Percentiles rank a stretch among this genome's conserved stretches.
Conservation (phyloP, 1,140 invertebrate genomes). For the Elysia chlorotica region DNA sequence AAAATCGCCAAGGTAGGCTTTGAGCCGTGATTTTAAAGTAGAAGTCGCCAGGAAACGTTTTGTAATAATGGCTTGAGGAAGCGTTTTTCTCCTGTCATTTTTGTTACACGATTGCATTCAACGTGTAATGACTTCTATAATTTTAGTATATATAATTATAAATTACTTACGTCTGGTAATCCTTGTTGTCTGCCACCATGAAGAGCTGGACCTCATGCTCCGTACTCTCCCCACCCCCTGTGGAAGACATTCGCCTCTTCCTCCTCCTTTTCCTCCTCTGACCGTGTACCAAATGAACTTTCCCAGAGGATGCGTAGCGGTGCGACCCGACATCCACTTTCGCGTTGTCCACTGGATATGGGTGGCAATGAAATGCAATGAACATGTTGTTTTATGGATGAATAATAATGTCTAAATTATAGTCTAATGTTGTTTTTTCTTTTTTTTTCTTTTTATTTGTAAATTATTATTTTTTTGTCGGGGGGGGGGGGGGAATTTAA, state of each 20-base stretch:
- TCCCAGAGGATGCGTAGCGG: not conserved
- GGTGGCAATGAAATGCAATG: too few relatives aligned
- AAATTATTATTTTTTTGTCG: too few relatives aligned
- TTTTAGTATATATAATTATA: too few relatives aligned
- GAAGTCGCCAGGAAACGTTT: not conserved
- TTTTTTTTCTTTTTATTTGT: too few relatives aligned
- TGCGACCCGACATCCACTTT: not conserved
- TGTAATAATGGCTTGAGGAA: not conserved
- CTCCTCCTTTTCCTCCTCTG: not conserved
- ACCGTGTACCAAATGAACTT: not conserved
- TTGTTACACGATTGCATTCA: not conserved
- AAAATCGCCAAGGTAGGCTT: not conserved
- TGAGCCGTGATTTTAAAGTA: not conserved
- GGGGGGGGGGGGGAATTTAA: too few relatives aligned
- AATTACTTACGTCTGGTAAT: conserved; percentile 24
- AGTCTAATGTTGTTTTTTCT: too few relatives aligned
- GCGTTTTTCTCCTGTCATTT: not conserved
- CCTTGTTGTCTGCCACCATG: conserved; percentile 25
- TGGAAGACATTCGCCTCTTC: not conserved
- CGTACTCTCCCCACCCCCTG: not conserved
- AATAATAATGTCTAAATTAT: too few relatives aligned
- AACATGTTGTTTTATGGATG: too few relatives aligned
- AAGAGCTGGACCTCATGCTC: conserved; percentile 23
- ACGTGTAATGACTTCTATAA: too few relatives aligned
- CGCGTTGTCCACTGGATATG: not conserved